phyloP scores from a whole-genome alignment of 2,888 invertebrate species.

The Kryphioiulus occultus region DNA sequence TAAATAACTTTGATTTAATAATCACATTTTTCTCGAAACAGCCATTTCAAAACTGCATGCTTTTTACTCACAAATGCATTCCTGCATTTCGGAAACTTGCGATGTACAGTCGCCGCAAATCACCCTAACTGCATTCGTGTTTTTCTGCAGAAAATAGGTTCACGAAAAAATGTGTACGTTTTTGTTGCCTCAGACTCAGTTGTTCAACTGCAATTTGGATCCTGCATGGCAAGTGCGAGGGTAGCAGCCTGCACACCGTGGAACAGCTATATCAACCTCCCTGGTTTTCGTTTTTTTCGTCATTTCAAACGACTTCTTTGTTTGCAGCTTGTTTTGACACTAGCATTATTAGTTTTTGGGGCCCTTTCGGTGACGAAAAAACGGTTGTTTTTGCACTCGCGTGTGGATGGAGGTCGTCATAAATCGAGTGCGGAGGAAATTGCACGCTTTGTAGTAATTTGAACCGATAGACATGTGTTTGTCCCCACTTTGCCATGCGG shows the following conservation, averaged over 20 bases:
- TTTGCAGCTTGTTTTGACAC: slow-evolving; percentile 35
- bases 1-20: neutral
- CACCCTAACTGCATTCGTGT: neutral
- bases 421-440: neutral
- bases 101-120: neutral
- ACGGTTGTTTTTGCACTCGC: neutral
- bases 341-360: slow-evolving; percentile 14
- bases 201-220: neutral
- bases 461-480: slow-evolving; percentile 11
- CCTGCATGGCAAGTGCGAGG: neutral
- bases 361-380: slow-evolving; percentile 13
- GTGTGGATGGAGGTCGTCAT: slow-evolving; percentile 31
- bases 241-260: neutral
- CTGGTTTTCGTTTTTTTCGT: neutral
- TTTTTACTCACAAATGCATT: neutral
- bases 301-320: slow-evolving; percentile 17
- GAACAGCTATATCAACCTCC: neutral
- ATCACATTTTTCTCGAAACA: neutral
- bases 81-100: neutral
- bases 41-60: neutral
- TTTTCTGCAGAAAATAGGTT: too few species aligned
- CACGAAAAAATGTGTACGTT: neutral
- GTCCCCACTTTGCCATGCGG: neutral
- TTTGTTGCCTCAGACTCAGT: neutral
- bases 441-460: neutral